Evolutionary conservation across 2,888 invertebrate genomes (phyloP).

Genomic region (Phrixothrix hirtus): DNA sequence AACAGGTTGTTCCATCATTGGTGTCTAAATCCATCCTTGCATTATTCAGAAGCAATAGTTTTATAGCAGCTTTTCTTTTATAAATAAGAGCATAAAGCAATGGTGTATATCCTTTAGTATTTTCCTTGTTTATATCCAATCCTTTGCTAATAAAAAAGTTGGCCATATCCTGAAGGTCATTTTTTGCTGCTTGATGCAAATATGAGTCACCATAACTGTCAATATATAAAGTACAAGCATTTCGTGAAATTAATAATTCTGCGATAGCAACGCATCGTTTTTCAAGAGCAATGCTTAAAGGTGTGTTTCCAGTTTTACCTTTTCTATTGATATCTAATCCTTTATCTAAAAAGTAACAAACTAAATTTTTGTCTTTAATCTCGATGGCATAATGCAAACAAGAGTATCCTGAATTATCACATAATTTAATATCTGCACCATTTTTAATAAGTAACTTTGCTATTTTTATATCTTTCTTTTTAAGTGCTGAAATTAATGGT

Average conservation of each 20-base stretch:
- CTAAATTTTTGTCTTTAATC: background rate
- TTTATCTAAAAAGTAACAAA: background rate
- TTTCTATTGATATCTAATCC: slow-evolving; percentile 1
- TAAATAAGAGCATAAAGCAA: background rate
- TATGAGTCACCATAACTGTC: background rate
- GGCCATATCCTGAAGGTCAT: background rate
- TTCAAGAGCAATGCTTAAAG: background rate
- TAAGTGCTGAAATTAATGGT: background rate
- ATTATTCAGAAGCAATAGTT: background rate
- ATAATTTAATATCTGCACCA: background rate
- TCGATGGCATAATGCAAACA: background rate
- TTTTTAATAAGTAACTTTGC: background rate
- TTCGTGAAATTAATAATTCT: background rate
- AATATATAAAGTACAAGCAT: background rate
- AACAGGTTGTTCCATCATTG: background rate
- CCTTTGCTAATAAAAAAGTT: background rate
- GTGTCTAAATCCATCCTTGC: background rate
- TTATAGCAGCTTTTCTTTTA: background rate
- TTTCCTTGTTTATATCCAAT: background rate
- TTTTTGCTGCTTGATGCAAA: background rate
- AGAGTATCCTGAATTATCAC: background rate
- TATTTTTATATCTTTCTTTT: background rate
- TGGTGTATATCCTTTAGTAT: background rate
- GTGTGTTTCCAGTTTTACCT: background rate
- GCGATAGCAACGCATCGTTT: background rate